A percentile compares a stretch with the other conserved stretches of the same genome.
Evolutionary conservation across 2,888 invertebrate species (phyloP).

Genomic region (Tineola bisselliella): DNA sequence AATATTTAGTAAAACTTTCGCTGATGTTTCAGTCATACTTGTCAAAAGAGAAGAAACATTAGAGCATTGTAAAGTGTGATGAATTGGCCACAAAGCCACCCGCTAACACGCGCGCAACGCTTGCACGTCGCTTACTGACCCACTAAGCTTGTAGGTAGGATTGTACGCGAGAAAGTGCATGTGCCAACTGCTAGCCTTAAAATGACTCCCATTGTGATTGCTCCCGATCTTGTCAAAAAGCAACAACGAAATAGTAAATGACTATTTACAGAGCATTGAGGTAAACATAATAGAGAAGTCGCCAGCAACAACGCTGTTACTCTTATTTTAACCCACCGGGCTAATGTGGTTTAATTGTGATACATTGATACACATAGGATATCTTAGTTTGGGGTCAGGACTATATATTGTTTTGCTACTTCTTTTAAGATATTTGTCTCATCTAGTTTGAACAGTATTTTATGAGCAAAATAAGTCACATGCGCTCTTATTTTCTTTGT

Average conservation of each 20-base stretch:
- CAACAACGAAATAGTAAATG: neutral
- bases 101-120: slow-evolving; percentile 25
- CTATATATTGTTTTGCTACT: too few species aligned
- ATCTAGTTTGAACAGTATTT: too few species aligned
- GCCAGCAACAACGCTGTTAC: too few species aligned
- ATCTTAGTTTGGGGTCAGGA: too few species aligned
- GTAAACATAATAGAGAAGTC: too few species aligned
- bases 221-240: neutral
- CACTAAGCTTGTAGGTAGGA: slow-evolving; percentile 49
- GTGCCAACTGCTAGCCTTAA: slow-evolving; percentile 16
- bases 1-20: slow-evolving; percentile 34
- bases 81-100: neutral
- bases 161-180: slow-evolving; percentile 40
- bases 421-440: too few species aligned
- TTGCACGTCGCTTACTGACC: slow-evolving; percentile 45
- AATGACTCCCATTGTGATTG: neutral
- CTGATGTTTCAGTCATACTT: slow-evolving; percentile 40
- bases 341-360: too few species aligned
- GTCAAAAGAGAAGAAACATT: slow-evolving; percentile 30
- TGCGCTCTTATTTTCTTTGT: too few species aligned
- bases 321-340: too few species aligned
- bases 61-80: slow-evolving; percentile 32
- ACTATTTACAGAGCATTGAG: neutral
- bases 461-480: too few species aligned
- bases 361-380: too few species aligned